A percentile compares a stretch with the other conserved stretches of the same genome.
Conservation (phyloP, 1,140 invertebrate genomes). For the Zaprionus camerounensis region DNA sequence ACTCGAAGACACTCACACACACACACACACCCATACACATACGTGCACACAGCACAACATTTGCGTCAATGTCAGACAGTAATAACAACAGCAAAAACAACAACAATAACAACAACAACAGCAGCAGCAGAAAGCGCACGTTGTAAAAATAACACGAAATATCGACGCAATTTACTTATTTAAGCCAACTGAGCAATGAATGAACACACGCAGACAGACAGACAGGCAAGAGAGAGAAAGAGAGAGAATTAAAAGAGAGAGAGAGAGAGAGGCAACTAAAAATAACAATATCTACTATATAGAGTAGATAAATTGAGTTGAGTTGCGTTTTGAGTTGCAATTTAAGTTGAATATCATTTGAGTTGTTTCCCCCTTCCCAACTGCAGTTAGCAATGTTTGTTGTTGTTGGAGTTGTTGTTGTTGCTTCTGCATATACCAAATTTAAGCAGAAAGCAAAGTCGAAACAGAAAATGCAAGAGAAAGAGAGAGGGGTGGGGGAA, state of each 20-base stretch:
- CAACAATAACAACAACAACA: constrained; percentile 30
- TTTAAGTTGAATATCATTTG: neutral
- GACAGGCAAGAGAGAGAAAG: neutral
- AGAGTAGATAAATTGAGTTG: constrained; percentile 40
- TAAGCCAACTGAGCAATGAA: constrained; percentile 70
- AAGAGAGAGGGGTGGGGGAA: neutral
- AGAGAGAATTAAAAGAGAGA: neutral
- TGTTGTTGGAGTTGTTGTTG: constrained; percentile 6
- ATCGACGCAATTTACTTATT: constrained; percentile 58
- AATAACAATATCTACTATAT: constrained; percentile 51
- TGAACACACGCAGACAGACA: constrained; percentile 35
- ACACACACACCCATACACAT: constrained; percentile 14
- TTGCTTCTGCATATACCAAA: constrained; percentile 2
- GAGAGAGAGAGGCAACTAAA: constrained; percentile 24
- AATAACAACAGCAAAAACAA: constrained; percentile 40
- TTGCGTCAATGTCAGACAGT: constrained; percentile 72
- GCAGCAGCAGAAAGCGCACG: constrained; percentile 44
- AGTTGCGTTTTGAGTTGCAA: constrained; percentile 15
- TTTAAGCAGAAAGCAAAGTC: neutral
- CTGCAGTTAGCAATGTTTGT: constrained; percentile 1
- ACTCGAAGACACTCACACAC: neutral
- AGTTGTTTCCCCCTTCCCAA: neutral
- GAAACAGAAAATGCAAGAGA: neutral
- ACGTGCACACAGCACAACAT: constrained; percentile 36
- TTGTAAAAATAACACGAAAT: constrained; percentile 77